Evolutionary conservation across 2,797 vertebrate genomes (phyloP), one percentile per base, ranked within the genome.

Genomic region (Otolemur crassicaudatus): DNA sequence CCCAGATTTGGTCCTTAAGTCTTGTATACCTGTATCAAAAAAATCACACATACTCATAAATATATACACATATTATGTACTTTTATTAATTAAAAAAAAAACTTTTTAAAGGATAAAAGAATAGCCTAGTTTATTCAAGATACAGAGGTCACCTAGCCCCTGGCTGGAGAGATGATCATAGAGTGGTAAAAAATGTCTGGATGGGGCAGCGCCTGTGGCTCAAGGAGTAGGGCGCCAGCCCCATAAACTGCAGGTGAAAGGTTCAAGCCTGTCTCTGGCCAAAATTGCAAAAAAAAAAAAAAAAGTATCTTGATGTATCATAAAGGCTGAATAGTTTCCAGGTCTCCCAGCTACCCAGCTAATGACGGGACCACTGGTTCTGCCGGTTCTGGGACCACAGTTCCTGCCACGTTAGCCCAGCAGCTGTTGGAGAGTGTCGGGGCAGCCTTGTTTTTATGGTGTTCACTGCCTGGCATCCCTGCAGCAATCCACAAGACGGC

Each of bases 361-460:
- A 60, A 23, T 40, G 23, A 46, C 14, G 63, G 63, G 27, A n/a
- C n/a, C n/a, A n/a, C n/a, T n/a, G n/a, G n/a, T n/a, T 31, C 69
- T 86, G 65, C 46, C 86, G 75, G 46, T 43, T 23, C 61, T 40
- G 56, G 56, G 27, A 58, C 8, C 70, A 4, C 12, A 5, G 22
- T 58, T 79, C 67, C 61, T 94, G 43, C 34, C 49, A 73, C 34
- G 60, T 67, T n/a, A 85, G 16, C 23, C 69, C 2, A 0, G 83
- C 65, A 91, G 72, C 87, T 96, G 69, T 75, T 96, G 12, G 46
- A 83, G 56, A 76, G 23, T 5, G 20, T n/a, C 69, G 25, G 53
- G 75, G 67, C 22, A 43, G 34, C 43, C 69, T 76, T 9, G 12
- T 40, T 60, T 73, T 40, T 11, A 16, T 16, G 40, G 65, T n/a